Evolutionary conservation across 2,888 invertebrate species (phyloP), one percentile per base, ranked within the genome.

Genomic region (Volucella inanis): DNA sequence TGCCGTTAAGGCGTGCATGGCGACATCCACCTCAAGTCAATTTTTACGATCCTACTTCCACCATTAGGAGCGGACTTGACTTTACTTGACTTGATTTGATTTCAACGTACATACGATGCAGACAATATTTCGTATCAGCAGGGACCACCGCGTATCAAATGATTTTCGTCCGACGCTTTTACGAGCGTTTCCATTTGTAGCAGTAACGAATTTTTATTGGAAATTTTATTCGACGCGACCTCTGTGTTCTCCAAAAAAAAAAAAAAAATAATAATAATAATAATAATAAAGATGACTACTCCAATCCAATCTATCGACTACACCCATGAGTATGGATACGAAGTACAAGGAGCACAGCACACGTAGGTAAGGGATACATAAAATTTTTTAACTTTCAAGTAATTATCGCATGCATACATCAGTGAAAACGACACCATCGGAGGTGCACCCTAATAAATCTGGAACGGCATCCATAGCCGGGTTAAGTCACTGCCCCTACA

Each of bases 111-210:
- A 70, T 71, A 78, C 64, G 43, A 55, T 55, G 50, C 50, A 75
- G 70, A 84, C 75, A 75, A 71, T 75, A 79, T 74, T 74, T 74
- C 78, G 45, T 79, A 79, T 84, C 79, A 54, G 75, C 45, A 71
- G 68, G 57, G 70, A 72, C 68, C 49, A 83, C 31, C 31, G 4
- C 31, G 31, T 71, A 65, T 79, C 70, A 84, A 71, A 65, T 79
- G 79, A 71, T 76, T 79, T 78, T 79, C 71, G 79, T 84, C 70
- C 75, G 74, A 70, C 45, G 55, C 54, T 75, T 84, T 84, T 79
- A 79, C 79, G 79, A 74, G 54, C 54, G 41, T 74, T 79, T 70
- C 59, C 70, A 79, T 78, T 82, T 64, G 55, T 38, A 61, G 68
- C 38, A 75, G 68, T 57, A 49, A 78, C 38, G 62, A 67, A 57